phyloP scores from a whole-genome alignment of 2,888 invertebrate genomes.

The Eristalinus sepulchralis region DNA sequence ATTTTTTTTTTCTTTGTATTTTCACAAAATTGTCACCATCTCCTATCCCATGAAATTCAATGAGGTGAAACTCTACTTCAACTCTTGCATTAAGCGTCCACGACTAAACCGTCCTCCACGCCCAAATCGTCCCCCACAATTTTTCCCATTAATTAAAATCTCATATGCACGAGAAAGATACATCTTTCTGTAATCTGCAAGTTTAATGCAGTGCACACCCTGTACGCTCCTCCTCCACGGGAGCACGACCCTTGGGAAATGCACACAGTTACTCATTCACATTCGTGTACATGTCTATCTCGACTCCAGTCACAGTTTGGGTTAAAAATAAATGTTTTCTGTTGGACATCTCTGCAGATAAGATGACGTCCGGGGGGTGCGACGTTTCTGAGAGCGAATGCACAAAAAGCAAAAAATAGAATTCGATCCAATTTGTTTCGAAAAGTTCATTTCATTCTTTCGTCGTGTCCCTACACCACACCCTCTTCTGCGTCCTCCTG shows the following conservation, averaged over 20 bases:
- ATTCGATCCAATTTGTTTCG: slow-evolving; percentile 49
- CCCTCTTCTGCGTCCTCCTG: not conserved
- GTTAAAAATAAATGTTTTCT: slow-evolving; percentile 5
- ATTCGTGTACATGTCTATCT: not conserved
- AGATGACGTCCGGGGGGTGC: not conserved
- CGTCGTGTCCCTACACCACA: not conserved
- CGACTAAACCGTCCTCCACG: not conserved
- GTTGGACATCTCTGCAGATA: not conserved
- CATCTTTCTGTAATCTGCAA: not conserved
- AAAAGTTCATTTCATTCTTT: slow-evolving; percentile 25
- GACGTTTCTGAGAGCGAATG: slow-evolving; percentile 43
- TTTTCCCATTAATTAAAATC: not conserved
- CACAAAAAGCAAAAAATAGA: slow-evolving; percentile 54
- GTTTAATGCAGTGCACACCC: not conserved
- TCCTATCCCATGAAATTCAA: no score
- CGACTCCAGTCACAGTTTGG: slow-evolving; percentile 11
- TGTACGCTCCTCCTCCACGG: not conserved
- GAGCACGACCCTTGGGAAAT: not conserved
- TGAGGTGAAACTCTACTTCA: no score
- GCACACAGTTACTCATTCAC: not conserved
- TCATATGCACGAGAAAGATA: not conserved
- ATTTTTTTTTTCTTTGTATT: no score
- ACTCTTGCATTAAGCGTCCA: not conserved
- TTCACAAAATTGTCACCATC: no score
- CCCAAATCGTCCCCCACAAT: not conserved